These are phyloP conservation scores for Geopemphigus sp. DNA, from an alignment of 1,140 invertebrate genomes.

Conservation along the genomic window DNA sequence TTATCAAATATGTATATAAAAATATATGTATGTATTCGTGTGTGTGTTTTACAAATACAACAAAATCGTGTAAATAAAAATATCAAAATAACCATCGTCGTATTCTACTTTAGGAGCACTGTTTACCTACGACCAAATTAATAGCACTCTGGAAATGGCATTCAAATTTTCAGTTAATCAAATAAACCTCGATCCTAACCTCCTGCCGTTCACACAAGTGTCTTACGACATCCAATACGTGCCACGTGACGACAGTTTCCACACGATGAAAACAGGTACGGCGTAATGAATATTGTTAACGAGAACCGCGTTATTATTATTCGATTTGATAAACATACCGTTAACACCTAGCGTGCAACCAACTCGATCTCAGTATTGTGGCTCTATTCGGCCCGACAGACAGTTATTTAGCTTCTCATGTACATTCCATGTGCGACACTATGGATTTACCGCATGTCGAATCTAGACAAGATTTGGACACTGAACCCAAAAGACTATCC, in stretches of 20 bases:
- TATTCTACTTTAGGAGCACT: slow-evolving; percentile 60
- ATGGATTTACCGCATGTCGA: slow-evolving; percentile 72
- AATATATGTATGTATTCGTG: too few relatives aligned
- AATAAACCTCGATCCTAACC: slow-evolving; percentile 65
- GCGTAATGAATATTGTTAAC: too few relatives aligned
- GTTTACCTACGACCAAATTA: slow-evolving; percentile 66
- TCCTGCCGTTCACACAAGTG: slow-evolving; percentile 66
- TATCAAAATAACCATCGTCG: neutral
- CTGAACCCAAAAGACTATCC: slow-evolving; percentile 62
- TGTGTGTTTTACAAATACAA: too few relatives aligned
- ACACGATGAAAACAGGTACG: slow-evolving; percentile 66
- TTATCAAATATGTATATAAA: too few relatives aligned
- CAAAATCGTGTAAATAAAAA: too few relatives aligned
- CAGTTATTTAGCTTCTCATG: slow-evolving; percentile 64
- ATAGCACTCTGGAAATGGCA: slow-evolving; percentile 64
- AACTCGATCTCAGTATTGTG: slow-evolving; percentile 64
- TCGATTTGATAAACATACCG: too few relatives aligned
- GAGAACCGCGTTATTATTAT: too few relatives aligned
- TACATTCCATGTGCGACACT: slow-evolving; percentile 69
- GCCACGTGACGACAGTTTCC: slow-evolving; percentile 66
- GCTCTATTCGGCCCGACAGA: slow-evolving; percentile 69
- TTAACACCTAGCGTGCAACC: slow-evolving; percentile 61
- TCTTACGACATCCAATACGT: slow-evolving; percentile 68
- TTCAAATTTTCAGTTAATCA: slow-evolving; percentile 69
- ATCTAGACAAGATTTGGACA: slow-evolving; percentile 62